Percentiles rank a stretch among this genome's conserved stretches.
Evolutionary conservation across 2,888 invertebrate species (phyloP).

Genomic region (Entomobrya proxima): DNA sequence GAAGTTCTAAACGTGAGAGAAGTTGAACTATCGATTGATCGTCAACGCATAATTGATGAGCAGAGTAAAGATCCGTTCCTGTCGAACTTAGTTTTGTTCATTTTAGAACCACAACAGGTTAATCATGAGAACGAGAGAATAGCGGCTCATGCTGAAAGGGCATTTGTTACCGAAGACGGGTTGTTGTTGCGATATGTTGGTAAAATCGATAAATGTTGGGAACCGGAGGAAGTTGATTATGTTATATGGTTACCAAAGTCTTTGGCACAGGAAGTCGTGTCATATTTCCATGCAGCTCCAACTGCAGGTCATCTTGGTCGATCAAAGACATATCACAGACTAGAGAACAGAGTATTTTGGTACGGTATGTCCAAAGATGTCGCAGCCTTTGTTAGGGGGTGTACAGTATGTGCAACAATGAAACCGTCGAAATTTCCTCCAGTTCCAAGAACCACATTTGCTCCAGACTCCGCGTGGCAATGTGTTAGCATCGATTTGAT

Average conservation of each 20-base stretch:
- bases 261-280: slow-evolving; percentile 19
- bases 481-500: slow-evolving; percentile 58
- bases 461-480: slow-evolving; percentile 34
- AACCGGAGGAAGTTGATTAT: slow-evolving; percentile 36
- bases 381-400: slow-evolving; percentile 38
- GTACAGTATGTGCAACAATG: slow-evolving; percentile 50
- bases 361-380: slow-evolving; percentile 53
- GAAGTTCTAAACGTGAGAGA: background rate
- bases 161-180: background rate
- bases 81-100: too few species aligned
- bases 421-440: slow-evolving; percentile 37
- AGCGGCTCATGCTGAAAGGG: background rate
- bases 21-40: background rate
- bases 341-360: slow-evolving; percentile 62
- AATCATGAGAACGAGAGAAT: slow-evolving; percentile 11
- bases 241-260: slow-evolving; percentile 50
- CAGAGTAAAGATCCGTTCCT: slow-evolving; percentile 29
- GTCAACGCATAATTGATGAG: slow-evolving; percentile 37
- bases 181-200: slow-evolving; percentile 35
- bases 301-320: slow-evolving; percentile 63
- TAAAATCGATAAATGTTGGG: slow-evolving; percentile 44
- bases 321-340: slow-evolving; percentile 47
- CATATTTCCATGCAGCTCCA: slow-evolving; percentile 44
- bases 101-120: too few species aligned
- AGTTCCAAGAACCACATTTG: background rate